Evolutionary conservation across 2,113 vertebrate genomes (phyloP).

Genomic region (Sylvilagus bachmani): DNA sequence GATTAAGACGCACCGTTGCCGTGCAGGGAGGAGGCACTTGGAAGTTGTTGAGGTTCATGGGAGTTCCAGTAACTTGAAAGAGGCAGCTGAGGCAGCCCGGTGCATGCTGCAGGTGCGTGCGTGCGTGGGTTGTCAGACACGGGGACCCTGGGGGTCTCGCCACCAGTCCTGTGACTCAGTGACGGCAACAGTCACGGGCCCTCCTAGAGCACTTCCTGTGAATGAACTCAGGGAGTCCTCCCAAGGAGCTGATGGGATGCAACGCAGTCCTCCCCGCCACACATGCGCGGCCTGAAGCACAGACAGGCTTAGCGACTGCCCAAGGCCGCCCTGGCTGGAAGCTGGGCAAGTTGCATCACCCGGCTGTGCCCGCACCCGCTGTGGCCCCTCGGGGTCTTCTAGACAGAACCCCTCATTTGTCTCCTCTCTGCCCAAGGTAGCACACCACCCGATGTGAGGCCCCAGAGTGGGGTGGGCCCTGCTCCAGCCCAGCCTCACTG

Average conservation of each 20-base stretch:
- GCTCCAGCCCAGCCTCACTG: background rate
- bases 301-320: conserved; percentile 5
- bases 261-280: background rate
- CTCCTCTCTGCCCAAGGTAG: background rate
- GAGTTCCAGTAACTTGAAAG: background rate
- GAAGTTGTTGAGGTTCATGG: background rate
- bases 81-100: background rate
- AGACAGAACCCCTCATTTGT: background rate
- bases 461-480: background rate
- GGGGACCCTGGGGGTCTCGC: background rate
- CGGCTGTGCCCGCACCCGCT: background rate
- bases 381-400: background rate
- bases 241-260: background rate
- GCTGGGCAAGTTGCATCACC: background rate
- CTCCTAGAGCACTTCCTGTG: background rate
- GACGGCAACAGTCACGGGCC: background rate
- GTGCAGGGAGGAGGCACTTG: background rate
- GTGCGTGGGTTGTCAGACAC: background rate
- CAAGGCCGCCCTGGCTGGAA: background rate
- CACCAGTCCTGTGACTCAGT: background rate
- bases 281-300: background rate
- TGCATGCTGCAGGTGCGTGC: background rate
- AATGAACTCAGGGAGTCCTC: background rate
- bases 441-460: background rate
- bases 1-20: background rate